A percentile compares a stretch with the other conserved stretches of the same genome.
phyloP scores from a whole-genome alignment of 2,888 invertebrate species.

The Neoaliturus tenellus region DNA sequence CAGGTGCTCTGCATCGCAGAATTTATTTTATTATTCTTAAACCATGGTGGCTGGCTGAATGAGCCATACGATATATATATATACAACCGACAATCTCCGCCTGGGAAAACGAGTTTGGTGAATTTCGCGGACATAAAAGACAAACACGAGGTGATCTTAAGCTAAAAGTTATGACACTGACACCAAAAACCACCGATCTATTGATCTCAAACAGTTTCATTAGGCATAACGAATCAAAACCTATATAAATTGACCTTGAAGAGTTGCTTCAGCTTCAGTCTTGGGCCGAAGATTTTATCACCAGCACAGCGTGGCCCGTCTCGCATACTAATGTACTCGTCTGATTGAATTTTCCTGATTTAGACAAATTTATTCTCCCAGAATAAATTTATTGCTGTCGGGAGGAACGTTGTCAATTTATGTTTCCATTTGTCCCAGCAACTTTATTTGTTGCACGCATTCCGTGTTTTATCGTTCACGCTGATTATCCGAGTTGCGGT shows the following conservation, averaged over 20 bases:
- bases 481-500: neutral
- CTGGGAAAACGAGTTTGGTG: no score
- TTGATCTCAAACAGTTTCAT: neutral
- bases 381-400: conserved; percentile 31
- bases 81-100: no score
- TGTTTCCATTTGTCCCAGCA: conserved; percentile 30
- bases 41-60: no score
- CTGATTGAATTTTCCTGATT: conserved; percentile 48
- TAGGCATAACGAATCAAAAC: neutral
- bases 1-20: no score
- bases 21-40: no score
- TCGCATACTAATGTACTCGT: conserved; percentile 36
- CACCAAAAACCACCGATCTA: no score
- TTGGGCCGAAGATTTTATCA: conserved; percentile 33
- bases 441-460: neutral
- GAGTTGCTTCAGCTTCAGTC: neutral
- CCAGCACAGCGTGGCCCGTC: neutral
- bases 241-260: neutral
- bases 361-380: conserved; percentile 45
- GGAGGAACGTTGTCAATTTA: conserved; percentile 39
- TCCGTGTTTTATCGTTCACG: neutral
- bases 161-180: no score
- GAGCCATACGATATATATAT: no score
- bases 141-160: no score
- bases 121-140: no score